Conservation (phyloP, 2,797 vertebrate genomes). For the Ceyx erithaca region DNA sequence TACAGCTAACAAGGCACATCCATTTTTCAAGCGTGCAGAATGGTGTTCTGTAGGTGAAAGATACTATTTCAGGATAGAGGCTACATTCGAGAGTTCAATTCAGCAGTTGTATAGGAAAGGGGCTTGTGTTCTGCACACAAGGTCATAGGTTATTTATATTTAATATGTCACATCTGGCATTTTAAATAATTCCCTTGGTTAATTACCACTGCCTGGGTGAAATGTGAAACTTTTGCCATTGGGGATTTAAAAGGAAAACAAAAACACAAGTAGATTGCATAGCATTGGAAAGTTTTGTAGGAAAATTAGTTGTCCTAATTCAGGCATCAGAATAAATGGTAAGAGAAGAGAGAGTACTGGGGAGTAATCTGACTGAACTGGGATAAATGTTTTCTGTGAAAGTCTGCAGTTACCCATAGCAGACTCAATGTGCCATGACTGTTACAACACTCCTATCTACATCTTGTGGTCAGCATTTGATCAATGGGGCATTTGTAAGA, state of each 20-base stretch:
- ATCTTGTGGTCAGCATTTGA: neutral
- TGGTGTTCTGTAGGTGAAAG: neutral
- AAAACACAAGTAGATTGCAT: conserved; percentile 43
- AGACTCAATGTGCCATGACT: neutral
- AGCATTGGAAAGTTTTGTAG: conserved; percentile 17
- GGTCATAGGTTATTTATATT: conserved; percentile 66
- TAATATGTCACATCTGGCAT: conserved; percentile 62
- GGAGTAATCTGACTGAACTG: neutral
- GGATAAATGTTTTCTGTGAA: neutral
- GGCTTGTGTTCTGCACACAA: conserved; percentile 24
- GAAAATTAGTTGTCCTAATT: conserved; percentile 8
- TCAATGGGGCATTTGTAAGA: conserved; percentile 57
- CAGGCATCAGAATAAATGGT: neutral
- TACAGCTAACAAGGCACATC: neutral
- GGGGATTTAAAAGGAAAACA: conserved; percentile 60
- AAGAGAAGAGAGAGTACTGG: neutral
- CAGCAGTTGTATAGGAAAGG: conserved; percentile 24
- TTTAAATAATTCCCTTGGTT: conserved; percentile 65
- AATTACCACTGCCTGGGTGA: conserved; percentile 62
- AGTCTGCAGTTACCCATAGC: neutral
- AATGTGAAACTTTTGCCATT: conserved; percentile 34
- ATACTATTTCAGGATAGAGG: neutral
- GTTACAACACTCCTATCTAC: neutral
- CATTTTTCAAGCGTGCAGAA: neutral
- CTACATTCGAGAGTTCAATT: neutral